Base-by-base conservation (phyloP, 2,113 vertebrate species). In the Solea solea region DNA sequence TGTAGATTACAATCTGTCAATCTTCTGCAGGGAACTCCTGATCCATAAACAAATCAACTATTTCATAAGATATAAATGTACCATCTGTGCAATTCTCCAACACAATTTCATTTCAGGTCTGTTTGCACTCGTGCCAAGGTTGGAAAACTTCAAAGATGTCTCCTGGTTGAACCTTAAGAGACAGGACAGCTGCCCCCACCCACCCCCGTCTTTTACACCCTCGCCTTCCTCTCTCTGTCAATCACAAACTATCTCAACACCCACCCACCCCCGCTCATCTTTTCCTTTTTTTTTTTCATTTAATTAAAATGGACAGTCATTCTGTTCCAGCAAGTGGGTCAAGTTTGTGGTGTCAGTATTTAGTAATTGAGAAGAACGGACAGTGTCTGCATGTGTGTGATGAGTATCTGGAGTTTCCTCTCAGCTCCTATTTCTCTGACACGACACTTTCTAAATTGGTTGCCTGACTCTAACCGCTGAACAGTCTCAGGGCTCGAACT, bases 371-470 rank as follows among this genome's bases (percentile, higher is more conserved):
- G 14, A 55, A 21, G 64, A 58, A n/a, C 10, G 49, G 51, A 11
- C 53, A 60, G 53, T 52, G 9, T 80, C 56, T 52, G 51, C 25
- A 52, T 79, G 52, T 44, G 57, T 67, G 39, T 25, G 63, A 53
- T 64, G 53, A 56, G 58, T 72, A 64, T 72, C 51, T 67, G 58
- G 65, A 78, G 44, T 71, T 83, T 73, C 68, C 80, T 69, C 63
- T 71, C 53, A 78, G 81, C 78, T 90, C 84, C 50, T 57, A 79
- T 88, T 89, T 77, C 89, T 82, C 87, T 55, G 76, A 86, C 78
- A 75, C 78, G 53, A 85, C 86, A 81, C 69, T 80, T 89, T 89
- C 82, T 86, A 85, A 86, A 86, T 88, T 69, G 76, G 62, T 69
- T 10, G n/a, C 76, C 58, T 63, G 57, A 78, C 74, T 66, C 70